A percentile compares a stretch with the other conserved stretches of the same genome.
phyloP scores from a whole-genome alignment of 30 jellyfish, hydroid and myxozoan species.

The Nemopilema nomurai region DNA sequence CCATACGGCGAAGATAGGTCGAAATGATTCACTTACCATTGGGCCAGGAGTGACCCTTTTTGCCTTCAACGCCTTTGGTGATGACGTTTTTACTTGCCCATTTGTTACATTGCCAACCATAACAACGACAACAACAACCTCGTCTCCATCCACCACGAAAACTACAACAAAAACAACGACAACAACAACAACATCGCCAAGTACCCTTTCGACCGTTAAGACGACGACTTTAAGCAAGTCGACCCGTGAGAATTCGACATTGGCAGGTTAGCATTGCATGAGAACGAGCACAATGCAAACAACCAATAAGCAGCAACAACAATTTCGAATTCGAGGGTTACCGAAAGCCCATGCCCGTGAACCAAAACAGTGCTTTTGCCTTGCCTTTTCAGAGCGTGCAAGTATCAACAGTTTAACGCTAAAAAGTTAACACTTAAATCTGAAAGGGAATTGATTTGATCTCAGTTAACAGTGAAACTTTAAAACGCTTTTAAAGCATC shows the following conservation, averaged over 20 bases:
- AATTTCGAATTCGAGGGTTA: neutral
- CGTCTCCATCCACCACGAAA: neutral
- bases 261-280: slow-evolving; percentile 47
- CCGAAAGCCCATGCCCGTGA: neutral
- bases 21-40: slow-evolving; percentile 11
- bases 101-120: slow-evolving; percentile 31
- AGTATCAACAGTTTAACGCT: too few species aligned
- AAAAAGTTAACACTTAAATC: too few species aligned
- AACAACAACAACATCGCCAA: slow-evolving; percentile 32
- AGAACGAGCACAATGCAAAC: slow-evolving; percentile 14
- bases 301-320: neutral
- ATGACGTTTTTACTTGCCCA: slow-evolving; percentile 69
- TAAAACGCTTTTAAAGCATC: too few species aligned
- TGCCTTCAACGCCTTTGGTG: slow-evolving; percentile 76
- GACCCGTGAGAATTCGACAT: slow-evolving; percentile 40
- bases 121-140: slow-evolving; percentile 51
- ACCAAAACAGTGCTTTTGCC: neutral
- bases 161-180: slow-evolving; percentile 19
- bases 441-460: neutral
- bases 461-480: neutral
- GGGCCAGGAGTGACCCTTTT: slow-evolving; percentile 59
- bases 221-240: slow-evolving; percentile 45
- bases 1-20: slow-evolving; percentile 12
- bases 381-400: neutral
- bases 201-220: slow-evolving; percentile 55